phyloP scores from a whole-genome alignment of 2,113 vertebrate genomes.

The Bubo bubo region DNA sequence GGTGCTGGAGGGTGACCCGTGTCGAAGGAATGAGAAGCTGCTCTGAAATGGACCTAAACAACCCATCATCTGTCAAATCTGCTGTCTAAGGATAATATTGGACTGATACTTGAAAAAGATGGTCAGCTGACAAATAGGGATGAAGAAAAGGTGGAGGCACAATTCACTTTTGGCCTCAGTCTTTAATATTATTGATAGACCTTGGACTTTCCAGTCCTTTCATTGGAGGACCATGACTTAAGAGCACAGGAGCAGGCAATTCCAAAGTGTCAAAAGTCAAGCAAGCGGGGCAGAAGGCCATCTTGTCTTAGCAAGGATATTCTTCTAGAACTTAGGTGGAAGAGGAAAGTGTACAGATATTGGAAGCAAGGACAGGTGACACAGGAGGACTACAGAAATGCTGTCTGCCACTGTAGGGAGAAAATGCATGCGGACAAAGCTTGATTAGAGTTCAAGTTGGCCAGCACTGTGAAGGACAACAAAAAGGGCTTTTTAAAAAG shows the following conservation, averaged over 20 bases:
- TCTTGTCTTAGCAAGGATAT: background rate
- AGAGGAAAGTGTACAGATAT: too few relatives aligned
- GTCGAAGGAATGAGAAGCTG: background rate
- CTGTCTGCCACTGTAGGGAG: background rate
- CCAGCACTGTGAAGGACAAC: too few relatives aligned
- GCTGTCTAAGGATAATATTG: background rate
- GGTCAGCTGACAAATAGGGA: background rate
- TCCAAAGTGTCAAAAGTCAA: background rate
- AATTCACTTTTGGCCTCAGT: background rate
- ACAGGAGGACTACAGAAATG: too few relatives aligned
- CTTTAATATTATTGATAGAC: background rate
- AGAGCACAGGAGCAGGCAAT: background rate
- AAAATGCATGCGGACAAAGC: background rate
- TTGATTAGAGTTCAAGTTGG: too few relatives aligned
- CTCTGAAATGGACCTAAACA: background rate
- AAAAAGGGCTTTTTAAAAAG: too few relatives aligned
- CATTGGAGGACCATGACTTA: background rate
- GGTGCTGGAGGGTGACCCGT: fast-evolving
- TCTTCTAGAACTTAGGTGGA: background rate
- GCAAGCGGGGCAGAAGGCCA: background rate
- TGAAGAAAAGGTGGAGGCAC: background rate
- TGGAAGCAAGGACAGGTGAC: too few relatives aligned
- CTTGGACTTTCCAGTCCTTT: background rate
- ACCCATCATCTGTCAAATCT: background rate
- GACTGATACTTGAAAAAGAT: background rate